Evolutionary conservation across 2,797 vertebrate genomes (phyloP), one percentile per base, ranked within the genome.

Genomic region (Tokudaia tokunoshimensis): DNA sequence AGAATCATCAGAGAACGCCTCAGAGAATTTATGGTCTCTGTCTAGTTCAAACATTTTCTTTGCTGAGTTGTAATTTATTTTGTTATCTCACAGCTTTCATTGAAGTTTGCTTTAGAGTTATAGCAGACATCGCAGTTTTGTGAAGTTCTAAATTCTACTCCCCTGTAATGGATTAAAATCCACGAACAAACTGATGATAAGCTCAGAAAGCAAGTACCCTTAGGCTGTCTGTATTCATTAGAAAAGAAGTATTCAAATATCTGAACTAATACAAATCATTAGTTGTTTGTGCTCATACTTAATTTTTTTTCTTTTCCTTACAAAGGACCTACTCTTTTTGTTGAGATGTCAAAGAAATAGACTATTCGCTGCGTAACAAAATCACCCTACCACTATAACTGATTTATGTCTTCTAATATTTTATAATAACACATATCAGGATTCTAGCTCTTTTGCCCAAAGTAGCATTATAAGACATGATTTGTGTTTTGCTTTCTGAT

Each of bases 21-120:
- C 5, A n/a, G 84, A 94, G 37, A 96, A 96, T 97, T 92, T 94
- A 97, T 74, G 24, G 41, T 11, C 2, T 37, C 81, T 92, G 78
- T 86, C 84, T 80, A 17, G 0, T 41, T 61, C 14, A 84, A 93
- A 82, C 59, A 79, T 90, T 97, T 97, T 95, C 82, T 96, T 83
- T 95, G 50, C 84, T 59, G 29, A 76, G 63, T 24, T 95, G 67
- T 92, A 94, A 95, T 97, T 97, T 97, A 78, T 70, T 59, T 47
- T 96, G 85, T 31, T 97, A 91, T 92, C 88, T 96, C 78, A 14
- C 81, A 95, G 12, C 74, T 94, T 97, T 89, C 78, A 74, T 34
- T 88, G 61, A 96, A 92, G 78, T 97, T 94, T 94, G 85, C 78
- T 72, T 94, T 92, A 86, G 93, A 97, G 83, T 95, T 96, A 96